Evolutionary conservation across 2,797 vertebrate genomes (phyloP), one percentile per base, ranked within the genome.

Genomic region (Rhabdophis nuchalis): DNA sequence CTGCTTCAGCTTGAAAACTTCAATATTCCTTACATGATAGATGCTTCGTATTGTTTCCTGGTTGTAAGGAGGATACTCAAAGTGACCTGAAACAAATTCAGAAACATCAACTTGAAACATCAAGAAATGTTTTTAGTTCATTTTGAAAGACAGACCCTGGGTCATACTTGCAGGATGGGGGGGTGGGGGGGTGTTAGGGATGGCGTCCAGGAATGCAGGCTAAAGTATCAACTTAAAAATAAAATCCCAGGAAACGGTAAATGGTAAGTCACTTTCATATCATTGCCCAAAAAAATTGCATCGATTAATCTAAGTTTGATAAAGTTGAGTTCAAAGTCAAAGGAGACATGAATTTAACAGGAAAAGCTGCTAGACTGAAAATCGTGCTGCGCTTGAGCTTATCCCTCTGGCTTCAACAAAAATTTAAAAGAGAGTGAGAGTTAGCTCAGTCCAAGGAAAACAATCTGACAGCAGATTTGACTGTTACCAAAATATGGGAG

Each of bases 1-100:
- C 99, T 99, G 99, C 95, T 99, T 99, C 85, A 99, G 97, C 96
- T 99, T 99, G 97, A 99, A 99, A 68, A 99, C 98, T 89, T 99
- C 99, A 0, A 99, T 98, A 93, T 98, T 99, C 95, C 99, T 98
- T 95, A 99, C 98, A 54, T 99, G 99, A 97, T 99, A 99, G 11
- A 98, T 98, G 2, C 99, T 99, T 95, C 99, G 98, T 87, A 99
- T 96, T 0, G 99, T 99, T 23, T 99, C 98, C 61, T 98, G 97
- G 96, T 97, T 98, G 96, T 99, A 99, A 2, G 99, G 99, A 1
- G 99, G 99, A 93, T 97, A 98, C 94, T 99, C 99, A 96, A 99
- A 98, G 96, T 99, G 99, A 95, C 99, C 99, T 99, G 94, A 90
- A 97, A 96, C n/a, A 52, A 90, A 93, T 72, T 27, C 57, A 94